Conservation (phyloP, 23 tunicate genomes). For the Styela clava region DNA sequence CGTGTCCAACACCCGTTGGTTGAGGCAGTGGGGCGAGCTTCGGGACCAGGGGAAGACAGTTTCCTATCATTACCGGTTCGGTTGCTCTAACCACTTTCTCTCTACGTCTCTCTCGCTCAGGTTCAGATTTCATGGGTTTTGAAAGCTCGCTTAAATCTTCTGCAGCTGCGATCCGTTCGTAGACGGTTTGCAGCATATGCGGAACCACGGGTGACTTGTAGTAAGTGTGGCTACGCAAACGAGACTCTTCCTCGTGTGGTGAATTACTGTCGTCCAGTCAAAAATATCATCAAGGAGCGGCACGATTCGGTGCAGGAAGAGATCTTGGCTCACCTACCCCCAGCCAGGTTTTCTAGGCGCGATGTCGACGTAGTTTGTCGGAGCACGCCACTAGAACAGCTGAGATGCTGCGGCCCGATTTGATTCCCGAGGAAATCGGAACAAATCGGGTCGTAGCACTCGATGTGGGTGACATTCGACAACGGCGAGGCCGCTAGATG, state of each 20-base stretch:
- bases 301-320: neutral
- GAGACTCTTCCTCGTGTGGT: neutral
- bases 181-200: neutral
- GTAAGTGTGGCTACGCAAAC: neutral
- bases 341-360: neutral
- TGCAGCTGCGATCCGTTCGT: neutral
- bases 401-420: neutral
- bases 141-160: neutral
- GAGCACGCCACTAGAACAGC: neutral
- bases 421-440: too few species aligned
- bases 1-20: too few species aligned
- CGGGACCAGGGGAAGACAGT: too few species aligned
- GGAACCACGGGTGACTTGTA: neutral
- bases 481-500: neutral
- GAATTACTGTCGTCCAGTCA: neutral
- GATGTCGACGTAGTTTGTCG: neutral
- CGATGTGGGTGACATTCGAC: neutral
- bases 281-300: neutral
- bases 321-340: neutral
- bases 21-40: too few species aligned
- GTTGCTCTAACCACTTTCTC: neutral
- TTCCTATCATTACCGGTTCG: too few species aligned
- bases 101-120: neutral
- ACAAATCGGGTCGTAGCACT: neutral
- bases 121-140: neutral